phyloP scores from a whole-genome alignment of 2,113 vertebrate species.

The Microcebus jonahi region DNA sequence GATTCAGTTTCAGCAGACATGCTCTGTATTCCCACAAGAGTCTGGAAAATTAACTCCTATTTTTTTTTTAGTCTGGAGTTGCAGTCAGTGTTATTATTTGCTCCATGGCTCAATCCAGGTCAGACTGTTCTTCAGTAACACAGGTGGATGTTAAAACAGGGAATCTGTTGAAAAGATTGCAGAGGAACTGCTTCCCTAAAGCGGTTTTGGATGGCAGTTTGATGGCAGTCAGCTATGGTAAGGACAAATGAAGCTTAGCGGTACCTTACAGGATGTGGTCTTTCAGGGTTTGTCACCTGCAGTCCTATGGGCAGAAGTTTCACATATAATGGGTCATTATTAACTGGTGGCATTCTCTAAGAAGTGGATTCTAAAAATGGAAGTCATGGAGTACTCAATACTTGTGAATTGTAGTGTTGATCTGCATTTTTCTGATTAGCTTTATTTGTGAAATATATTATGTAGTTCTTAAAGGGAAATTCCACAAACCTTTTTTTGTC shows the following conservation, averaged over 20 bases:
- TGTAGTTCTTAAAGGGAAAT: conserved; percentile 60
- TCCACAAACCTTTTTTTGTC: not conserved
- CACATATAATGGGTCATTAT: not conserved
- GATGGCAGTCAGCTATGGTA: conserved; percentile 49
- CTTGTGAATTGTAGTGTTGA: conserved; percentile 46
- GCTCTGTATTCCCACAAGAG: conserved; percentile 86
- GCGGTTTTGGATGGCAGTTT: conserved; percentile 68
- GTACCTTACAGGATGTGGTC: not conserved
- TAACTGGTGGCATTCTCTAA: not conserved
- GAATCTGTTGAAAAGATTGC: conserved; percentile 55
- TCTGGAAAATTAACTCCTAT: conserved; percentile 88
- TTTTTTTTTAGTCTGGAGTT: conserved; percentile 84
- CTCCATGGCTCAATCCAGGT: conserved; percentile 72
- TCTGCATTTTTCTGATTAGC: conserved; percentile 43
- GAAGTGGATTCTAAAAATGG: conserved; percentile 22
- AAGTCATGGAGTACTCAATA: conserved; percentile 59
- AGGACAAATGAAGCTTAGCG: conserved; percentile 22
- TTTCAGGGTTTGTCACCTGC: not conserved
- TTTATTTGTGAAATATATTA: conserved; percentile 45
- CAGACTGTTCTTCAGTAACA: conserved; percentile 58
- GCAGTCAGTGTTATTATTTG: conserved; percentile 83
- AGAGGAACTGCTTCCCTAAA: not conserved
- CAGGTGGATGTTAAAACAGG: conserved; percentile 49
- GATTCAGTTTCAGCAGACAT: conserved; percentile 83
- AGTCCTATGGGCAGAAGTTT: not conserved